Conservation (phyloP, 2,888 invertebrate species). For the Ischnura elegans region DNA sequence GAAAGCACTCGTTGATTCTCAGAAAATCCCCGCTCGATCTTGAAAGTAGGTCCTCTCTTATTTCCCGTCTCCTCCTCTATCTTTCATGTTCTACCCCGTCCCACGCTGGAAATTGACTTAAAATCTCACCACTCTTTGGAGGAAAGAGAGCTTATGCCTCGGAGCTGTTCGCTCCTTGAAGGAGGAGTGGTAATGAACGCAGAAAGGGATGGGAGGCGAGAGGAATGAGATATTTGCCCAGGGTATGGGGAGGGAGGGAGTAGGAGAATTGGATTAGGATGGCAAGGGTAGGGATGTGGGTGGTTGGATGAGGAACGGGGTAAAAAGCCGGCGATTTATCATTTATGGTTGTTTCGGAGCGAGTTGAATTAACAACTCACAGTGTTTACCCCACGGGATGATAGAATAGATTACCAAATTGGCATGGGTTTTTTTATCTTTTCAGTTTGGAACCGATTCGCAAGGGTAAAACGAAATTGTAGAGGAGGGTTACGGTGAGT, state of each 20-base stretch:
- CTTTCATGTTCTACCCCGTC: neutral
- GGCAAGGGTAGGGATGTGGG: neutral
- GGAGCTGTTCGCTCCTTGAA: neutral
- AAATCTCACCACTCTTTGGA: neutral
- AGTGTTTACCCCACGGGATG: neutral
- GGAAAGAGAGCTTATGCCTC: neutral
- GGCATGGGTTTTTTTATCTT: neutral
- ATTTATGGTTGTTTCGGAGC: neutral
- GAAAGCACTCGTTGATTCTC: neutral
- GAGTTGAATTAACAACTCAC: neutral
- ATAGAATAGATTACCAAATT: neutral
- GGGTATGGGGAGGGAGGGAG: neutral
- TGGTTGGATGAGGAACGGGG: neutral
- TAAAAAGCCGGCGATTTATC: neutral
- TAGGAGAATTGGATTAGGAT: neutral
- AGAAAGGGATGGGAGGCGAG: neutral
- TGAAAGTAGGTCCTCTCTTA: neutral
- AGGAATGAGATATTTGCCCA: neutral
- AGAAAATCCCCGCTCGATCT: constrained; percentile 8
- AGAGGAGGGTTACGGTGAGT: no score
- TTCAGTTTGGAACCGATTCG: no score
- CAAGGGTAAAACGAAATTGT: no score
- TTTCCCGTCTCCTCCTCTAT: neutral
- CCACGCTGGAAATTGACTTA: neutral
- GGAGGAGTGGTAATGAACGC: neutral